Conservation (phyloP, 2,888 invertebrate genomes). For the Tineola bisselliella region DNA sequence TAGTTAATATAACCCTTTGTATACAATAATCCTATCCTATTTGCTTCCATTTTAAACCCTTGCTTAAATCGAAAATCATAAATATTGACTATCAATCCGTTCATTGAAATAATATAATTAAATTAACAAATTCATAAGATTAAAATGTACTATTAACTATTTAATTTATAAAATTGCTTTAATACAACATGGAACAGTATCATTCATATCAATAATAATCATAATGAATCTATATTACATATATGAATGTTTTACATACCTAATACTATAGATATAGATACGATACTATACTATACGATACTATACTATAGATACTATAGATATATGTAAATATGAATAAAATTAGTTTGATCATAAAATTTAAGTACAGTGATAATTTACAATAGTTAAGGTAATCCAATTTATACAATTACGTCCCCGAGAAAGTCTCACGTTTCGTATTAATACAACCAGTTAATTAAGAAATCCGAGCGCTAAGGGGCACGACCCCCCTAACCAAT, state of each 20-base stretch:
- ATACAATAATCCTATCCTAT: neutral
- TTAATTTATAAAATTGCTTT: no score
- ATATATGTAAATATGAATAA: neutral
- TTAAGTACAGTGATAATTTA: slow-evolving; percentile 9
- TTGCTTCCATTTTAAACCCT: neutral
- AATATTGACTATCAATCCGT: no score
- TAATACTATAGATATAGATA: no score
- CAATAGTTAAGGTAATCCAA: slow-evolving; percentile 12
- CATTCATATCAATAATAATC: no score
- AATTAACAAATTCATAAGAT: no score
- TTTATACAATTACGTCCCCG: slow-evolving; percentile 5
- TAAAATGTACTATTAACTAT: no score
- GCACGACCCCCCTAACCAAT: neutral
- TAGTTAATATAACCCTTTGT: slow-evolving; percentile 1
- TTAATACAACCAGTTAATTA: slow-evolving; percentile 8
- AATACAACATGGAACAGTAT: no score
- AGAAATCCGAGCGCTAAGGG: slow-evolving; percentile 4
- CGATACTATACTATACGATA: no score
- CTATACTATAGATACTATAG: no score
- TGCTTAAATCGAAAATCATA: neutral
- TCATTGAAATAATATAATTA: no score
- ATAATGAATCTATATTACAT: no score
- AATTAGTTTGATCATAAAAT: neutral
- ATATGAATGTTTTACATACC: no score
- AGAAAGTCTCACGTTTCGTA: neutral